These are phyloP conservation scores for Trachops cirrhosus DNA, from an alignment of 2,797 vertebrate genomes.

Conservation along the genomic window DNA sequence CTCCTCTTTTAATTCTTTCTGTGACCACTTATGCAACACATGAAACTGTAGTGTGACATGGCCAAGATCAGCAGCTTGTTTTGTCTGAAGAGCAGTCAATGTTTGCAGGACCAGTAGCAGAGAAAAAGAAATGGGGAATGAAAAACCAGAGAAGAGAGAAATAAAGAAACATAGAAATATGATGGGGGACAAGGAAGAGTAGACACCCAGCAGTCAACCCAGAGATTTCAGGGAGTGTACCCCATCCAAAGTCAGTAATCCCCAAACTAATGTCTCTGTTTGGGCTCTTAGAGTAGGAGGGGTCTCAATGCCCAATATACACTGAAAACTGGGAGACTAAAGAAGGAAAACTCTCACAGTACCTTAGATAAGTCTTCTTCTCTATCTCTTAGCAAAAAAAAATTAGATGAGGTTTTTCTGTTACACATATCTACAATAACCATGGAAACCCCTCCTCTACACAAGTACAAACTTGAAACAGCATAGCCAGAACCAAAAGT, in stretches of 20 bases:
- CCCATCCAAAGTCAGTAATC: neutral
- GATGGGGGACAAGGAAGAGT: no score
- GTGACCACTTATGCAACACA: neutral
- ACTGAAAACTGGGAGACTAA: neutral
- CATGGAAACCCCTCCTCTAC: neutral
- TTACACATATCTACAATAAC: neutral
- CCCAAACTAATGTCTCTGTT: neutral
- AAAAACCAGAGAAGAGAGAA: neutral
- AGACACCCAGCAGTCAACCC: neutral
- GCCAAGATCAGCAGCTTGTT: neutral
- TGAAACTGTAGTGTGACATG: neutral
- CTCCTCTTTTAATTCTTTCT: neutral
- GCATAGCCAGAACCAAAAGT: neutral
- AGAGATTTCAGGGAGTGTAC: no score
- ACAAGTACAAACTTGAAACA: neutral
- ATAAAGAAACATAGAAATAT: neutral
- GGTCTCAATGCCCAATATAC: neutral
- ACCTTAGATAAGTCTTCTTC: neutral
- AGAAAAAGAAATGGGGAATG: neutral
- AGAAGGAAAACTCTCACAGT: neutral
- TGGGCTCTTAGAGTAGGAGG: neutral
- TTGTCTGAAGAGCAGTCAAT: neutral
- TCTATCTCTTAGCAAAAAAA: neutral
- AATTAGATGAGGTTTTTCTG: neutral
- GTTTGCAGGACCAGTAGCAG: neutral